Evolutionary conservation across 2,113 vertebrate species (phyloP).

Genomic region (Geothlypis trichas): DNA sequence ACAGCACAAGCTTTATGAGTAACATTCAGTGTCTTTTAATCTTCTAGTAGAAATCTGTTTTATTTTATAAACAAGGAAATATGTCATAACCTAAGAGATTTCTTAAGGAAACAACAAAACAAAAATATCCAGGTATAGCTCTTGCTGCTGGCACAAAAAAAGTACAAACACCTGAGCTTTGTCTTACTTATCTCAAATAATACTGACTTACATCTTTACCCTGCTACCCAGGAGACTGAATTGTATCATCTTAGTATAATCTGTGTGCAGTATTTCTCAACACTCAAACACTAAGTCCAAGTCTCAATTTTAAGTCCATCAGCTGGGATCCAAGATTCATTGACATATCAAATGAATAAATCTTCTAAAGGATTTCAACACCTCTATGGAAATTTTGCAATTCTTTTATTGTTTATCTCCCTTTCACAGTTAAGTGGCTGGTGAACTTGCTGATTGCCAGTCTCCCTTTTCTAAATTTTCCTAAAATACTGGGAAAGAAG

Average conservation of each 20-base stretch:
- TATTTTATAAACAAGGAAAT: conserved; percentile 20
- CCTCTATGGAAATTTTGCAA: not conserved
- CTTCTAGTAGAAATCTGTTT: conserved; percentile 16
- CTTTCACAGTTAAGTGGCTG: not conserved
- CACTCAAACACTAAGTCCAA: not conserved
- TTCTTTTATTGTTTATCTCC: not conserved
- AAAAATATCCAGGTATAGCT: not conserved
- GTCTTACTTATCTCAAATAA: not conserved
- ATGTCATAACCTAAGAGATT: not conserved
- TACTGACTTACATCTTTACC: not conserved
- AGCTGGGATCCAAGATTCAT: not conserved
- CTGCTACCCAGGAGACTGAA: not conserved
- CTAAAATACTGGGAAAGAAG: not conserved
- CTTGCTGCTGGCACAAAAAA: not conserved
- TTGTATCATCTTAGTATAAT: not conserved
- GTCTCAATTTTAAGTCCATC: not conserved
- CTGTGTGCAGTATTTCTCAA: not conserved
- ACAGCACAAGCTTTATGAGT: not conserved
- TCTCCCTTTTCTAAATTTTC: not conserved
- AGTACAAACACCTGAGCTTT: not conserved
- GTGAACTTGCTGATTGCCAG: not conserved
- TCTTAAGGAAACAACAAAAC: not conserved
- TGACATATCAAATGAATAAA: not conserved
- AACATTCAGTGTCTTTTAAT: conserved; percentile 1
- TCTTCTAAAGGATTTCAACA: not conserved